These are phyloP conservation scores for Drosophila takahashii DNA, from an alignment of 1,140 invertebrate genomes.

Conservation along the genomic window DNA sequence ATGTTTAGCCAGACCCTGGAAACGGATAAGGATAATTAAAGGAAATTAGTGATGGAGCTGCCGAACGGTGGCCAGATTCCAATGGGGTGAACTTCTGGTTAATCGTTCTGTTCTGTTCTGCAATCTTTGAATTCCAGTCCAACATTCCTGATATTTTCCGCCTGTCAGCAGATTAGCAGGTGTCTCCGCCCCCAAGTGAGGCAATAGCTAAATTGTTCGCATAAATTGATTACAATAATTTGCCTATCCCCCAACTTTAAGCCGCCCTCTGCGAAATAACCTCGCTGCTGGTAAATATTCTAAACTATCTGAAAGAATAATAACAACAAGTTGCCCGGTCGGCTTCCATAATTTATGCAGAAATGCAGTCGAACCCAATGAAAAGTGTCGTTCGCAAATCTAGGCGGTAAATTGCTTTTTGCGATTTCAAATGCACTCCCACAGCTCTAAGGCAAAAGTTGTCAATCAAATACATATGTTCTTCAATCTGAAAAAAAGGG, in stretches of 20 bases:
- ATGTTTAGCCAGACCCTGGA: constrained; percentile 48
- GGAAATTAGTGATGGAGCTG: constrained; percentile 31
- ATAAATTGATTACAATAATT: constrained; percentile 59
- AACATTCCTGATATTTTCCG: constrained; percentile 27
- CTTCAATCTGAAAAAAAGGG: constrained; percentile 6
- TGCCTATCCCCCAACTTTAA: constrained; percentile 22
- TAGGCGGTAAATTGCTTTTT: constrained; percentile 36
- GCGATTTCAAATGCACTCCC: constrained; percentile 23
- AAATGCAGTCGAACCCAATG: constrained; percentile 46
- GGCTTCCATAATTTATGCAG: constrained; percentile 69
- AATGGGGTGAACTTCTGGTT: background rate
- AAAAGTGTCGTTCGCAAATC: constrained; percentile 40
- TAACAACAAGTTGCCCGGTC: constrained; percentile 29
- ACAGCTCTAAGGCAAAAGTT: constrained; percentile 16
- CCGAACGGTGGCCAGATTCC: constrained; percentile 12
- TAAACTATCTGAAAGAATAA: constrained; percentile 18
- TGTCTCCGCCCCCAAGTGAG: constrained; percentile 42
- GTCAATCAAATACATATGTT: constrained; percentile 33
- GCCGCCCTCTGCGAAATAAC: constrained; percentile 27
- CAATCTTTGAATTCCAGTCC: constrained; percentile 16
- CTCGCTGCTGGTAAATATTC: constrained; percentile 22
- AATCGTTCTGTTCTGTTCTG: background rate
- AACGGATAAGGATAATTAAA: constrained; percentile 70
- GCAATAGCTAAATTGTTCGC: constrained; percentile 38
- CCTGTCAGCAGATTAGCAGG: constrained; percentile 59